These are phyloP conservation scores for Melanerpes aurifrons DNA, from an alignment of 2,113 vertebrate genomes.

Conservation along the genomic window DNA sequence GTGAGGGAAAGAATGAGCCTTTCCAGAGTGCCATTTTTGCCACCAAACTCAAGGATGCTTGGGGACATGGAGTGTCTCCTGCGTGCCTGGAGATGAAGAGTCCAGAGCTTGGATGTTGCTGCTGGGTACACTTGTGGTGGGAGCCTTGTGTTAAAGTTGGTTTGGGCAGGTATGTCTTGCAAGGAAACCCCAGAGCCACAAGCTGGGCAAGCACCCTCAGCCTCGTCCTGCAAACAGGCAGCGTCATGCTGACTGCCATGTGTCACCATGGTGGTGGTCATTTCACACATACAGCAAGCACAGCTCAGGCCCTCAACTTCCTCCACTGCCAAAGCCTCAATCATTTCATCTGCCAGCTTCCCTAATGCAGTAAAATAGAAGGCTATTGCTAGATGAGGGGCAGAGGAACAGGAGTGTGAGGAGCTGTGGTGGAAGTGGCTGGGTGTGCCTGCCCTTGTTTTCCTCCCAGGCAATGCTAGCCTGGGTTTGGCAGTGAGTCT, in stretches of 20 bases:
- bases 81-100: accelerated
- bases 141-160: not conserved
- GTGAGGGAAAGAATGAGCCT: not conserved
- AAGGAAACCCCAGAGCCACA: not conserved
- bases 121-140: accelerated
- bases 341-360: not conserved
- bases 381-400: accelerated
- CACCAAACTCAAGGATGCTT: not conserved
- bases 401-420: not conserved
- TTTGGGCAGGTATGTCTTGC: not conserved
- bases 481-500: accelerated
- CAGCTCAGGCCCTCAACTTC: not conserved
- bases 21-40: not conserved
- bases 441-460: not conserved
- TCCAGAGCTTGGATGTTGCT: accelerated
- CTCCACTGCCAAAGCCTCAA: not conserved
- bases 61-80: not conserved
- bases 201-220: accelerated
- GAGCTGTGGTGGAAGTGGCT: not conserved
- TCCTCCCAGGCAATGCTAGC: not conserved
- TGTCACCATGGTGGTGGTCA: accelerated
- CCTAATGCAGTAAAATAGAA: accelerated
- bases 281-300: accelerated
- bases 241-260: accelerated
- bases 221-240: accelerated